Evolutionary conservation across 1,140 invertebrate species (phyloP).

Genomic region (Chironomus tepperi): DNA sequence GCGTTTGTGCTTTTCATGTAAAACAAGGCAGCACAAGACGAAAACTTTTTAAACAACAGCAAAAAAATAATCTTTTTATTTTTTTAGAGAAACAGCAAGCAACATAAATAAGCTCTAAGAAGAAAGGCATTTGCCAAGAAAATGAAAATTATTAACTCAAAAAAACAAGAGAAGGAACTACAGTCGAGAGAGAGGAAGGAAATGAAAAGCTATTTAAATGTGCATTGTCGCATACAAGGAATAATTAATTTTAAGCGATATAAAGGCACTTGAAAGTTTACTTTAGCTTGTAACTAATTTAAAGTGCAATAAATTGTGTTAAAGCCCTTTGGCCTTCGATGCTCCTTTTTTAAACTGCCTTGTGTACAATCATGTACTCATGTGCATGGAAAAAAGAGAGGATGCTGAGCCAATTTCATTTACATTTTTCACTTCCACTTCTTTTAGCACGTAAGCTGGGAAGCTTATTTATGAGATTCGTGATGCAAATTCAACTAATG

Average conservation of each 20-base stretch:
- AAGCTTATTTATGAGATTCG: slow-evolving; percentile 8
- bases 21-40: no score
- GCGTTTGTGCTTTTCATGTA: no score
- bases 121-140: background rate
- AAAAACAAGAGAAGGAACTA: no score
- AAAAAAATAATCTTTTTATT: no score
- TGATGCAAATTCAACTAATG: slow-evolving; percentile 1
- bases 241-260: background rate
- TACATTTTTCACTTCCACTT: background rate
- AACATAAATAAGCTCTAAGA: no score
- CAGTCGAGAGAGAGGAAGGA: background rate
- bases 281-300: background rate
- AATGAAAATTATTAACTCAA: background rate
- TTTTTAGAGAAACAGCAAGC: no score
- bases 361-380: no score
- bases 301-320: slow-evolving; percentile 5
- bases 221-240: slow-evolving; percentile 12
- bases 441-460: slow-evolving; percentile 3
- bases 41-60: no score
- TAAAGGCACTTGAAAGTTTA: background rate
- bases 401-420: background rate
- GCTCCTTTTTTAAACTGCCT: no score
- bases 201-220: slow-evolving; percentile 5
- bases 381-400: no score
- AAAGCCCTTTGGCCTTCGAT: no score